These are phyloP conservation scores for Aricia artaxerxes DNA, from an alignment of 2,888 invertebrate species.

Conservation along the genomic window DNA sequence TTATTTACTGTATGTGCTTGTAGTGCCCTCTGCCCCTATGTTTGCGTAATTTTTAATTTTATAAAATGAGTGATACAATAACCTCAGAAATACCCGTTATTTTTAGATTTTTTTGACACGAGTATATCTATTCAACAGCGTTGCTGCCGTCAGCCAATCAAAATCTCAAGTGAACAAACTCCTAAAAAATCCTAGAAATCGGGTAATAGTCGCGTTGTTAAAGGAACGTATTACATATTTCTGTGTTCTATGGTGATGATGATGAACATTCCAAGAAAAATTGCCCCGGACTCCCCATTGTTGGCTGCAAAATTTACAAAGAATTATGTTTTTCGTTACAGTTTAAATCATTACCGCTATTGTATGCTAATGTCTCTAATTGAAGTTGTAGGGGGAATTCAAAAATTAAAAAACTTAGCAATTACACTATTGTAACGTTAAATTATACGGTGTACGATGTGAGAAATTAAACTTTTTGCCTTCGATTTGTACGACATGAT, in stretches of 20 bases:
- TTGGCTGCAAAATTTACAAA: neutral
- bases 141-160: no score
- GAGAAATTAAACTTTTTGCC: neutral
- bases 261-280: slow-evolving; percentile 5
- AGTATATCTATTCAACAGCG: no score
- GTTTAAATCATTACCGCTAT: slow-evolving; percentile 5
- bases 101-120: no score
- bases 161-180: no score
- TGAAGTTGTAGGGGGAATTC: neutral
- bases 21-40: no score
- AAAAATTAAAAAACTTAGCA: slow-evolving; percentile 22
- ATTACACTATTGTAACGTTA: neutral
- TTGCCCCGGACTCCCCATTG: slow-evolving; percentile 5
- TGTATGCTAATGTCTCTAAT: slow-evolving; percentile 10
- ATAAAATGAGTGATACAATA: no score
- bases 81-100: no score
- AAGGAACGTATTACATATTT: no score
- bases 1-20: no score
- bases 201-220: no score
- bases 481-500: neutral
- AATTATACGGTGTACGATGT: slow-evolving; percentile 3
- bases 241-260: neutral
- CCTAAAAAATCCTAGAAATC: neutral
- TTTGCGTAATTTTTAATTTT: no score
- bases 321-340: slow-evolving; percentile 10